Evolutionary conservation across 2,113 vertebrate genomes (phyloP), one percentile per base, ranked within the genome.

Genomic region (Artemisiospiza belli): DNA sequence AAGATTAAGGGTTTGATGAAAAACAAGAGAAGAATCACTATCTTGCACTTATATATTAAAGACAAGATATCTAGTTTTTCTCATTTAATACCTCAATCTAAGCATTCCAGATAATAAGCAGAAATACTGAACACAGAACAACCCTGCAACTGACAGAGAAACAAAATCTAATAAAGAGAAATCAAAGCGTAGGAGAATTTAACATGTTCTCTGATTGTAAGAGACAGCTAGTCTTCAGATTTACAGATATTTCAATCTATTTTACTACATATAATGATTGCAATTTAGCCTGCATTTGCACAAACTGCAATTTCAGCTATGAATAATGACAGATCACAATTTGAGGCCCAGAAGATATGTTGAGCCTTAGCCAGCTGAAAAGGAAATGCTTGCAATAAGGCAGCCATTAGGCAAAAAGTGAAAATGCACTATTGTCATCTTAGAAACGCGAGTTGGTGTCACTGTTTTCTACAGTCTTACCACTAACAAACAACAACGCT

Each of bases 141-240:
- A 88, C 20, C 57, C 37, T 4, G 44, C 28, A 86, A 30, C 58
- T 91, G 86, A 77, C n/a, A 80, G 17, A n/a, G 58, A 76, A 79
- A 46, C 25, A 30, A 59, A 35, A 67, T 41, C 30, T 79, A 94
- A 77, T 90, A 84, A 90, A 94, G 70, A 87, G 47, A 96, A 93
- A 95, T 94, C 88, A 93, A 95, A 92, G 85, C 78, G 76, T 4
- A 43, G 39, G 31, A 52, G 23, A 95, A 93, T 91, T 87, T 92
- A 95, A 87, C 87, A 95, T 95, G 46, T 83, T 63, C 51, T 95
- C 72, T 94, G 87, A 95, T 96, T 96, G 91, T 86, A 92, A 94
- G 35, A 88, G 75, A 58, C 86, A 63, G 59, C 35, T 78, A 95
- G 59, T 47, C 74, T 94, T 79, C 54, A 85, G 85, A 89, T 94